Base-by-base conservation (phyloP, 1,140 invertebrate genomes). In the Macrotrachela quadricornifera region DNA sequence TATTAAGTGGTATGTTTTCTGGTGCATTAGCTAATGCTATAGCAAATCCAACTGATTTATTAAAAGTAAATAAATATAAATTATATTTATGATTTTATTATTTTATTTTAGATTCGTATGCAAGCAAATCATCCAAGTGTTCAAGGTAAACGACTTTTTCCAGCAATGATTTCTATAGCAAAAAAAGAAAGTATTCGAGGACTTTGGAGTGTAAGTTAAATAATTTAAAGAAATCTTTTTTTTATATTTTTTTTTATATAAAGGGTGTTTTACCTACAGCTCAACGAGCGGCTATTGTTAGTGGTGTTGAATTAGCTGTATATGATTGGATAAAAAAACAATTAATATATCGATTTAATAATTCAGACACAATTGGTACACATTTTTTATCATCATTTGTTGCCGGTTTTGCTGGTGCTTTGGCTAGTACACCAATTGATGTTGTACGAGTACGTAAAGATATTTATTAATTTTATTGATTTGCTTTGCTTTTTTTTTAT, bases 241-340 rank as follows among this genome's bases (percentile, higher is more conserved):
- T 18, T 1, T 46, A 11, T 49, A 30, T 54, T 21, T 46, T 56
- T 48, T 57, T 42, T 44, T 18, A 57, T 51, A 61, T 59, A 12
- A 67, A 87, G 77, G 87, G 86, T 54, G 85, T 88, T 46, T 79
- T 79, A 42, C 83, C 86, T 37, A 94, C 86, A 52, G 80, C 83
- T 17, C 85, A 90, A 70, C 75, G 86, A 64, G 85, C 86, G 47
- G 85, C 83, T 13, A 75, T 88, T 43, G 86, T 90, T 62, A 84
- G 83, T 36, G 85, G 83, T 39, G 86, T 91, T 15, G 86, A 92
- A 71, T 73, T 94, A 57, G 86, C 86, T 52, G 83, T 83, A 42
- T 94, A 92, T 73, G 86, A 94, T 71, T 80, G 80, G 60, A 81
- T 78, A 66, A 94, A 91, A 73, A 77, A 78, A 60, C 75, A 79